Base-by-base conservation (phyloP, 2,888 invertebrate species). In the Cinara cedri region DNA sequence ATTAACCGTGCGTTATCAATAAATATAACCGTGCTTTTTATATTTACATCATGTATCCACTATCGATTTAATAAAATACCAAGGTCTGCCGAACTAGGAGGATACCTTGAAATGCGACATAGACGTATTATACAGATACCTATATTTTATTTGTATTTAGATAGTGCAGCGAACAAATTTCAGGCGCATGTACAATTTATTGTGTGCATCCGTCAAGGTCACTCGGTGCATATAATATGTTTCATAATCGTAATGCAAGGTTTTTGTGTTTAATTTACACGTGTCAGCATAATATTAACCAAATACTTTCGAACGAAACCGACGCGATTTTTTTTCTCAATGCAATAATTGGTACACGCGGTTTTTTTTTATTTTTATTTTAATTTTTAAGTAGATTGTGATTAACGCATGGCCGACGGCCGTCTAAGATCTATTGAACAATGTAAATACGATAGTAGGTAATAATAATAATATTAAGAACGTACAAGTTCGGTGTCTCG, bases 151-250 rank as follows among this genome's bases (percentile, higher is more conserved):
- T n/a, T n/a, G n/a, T n/a, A n/a, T n/a, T n/a, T n/a, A n/a, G 3
- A 34, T 34, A 34, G 3, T 34, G 60, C 44, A 49, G 62, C 24
- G 10, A 76, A 76, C 19, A 76, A n/a, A n/a, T 54, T 57, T 26
- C 76, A 57, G 46, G 51, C 16, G 19, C 44, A 46, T 65, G 34
- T 34, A 34, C 34, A 34, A 34, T 34, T 34, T 42, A 55, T 44
- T 75, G 42, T 74, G 11, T 78, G 68, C 76, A 78, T 57, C 68
- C n/a, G 34, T 68, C 76, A 68, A 78, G 76, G 76, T 70, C 16
- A 78, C 21, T 68, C 11, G 68, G 68, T 76, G 66, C 76, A 76
- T 76, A n/a, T n/a, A n/a, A n/a, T n/a, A 76, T 68, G 24, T 78
- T 68, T 78, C 68, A 78, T 42, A 76, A 76, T 66, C 66, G 10